A percentile compares a stretch with the other conserved stretches of the same genome.
Conservation (phyloP, 2,113 vertebrate genomes). For the Synchiropus splendidus region DNA sequence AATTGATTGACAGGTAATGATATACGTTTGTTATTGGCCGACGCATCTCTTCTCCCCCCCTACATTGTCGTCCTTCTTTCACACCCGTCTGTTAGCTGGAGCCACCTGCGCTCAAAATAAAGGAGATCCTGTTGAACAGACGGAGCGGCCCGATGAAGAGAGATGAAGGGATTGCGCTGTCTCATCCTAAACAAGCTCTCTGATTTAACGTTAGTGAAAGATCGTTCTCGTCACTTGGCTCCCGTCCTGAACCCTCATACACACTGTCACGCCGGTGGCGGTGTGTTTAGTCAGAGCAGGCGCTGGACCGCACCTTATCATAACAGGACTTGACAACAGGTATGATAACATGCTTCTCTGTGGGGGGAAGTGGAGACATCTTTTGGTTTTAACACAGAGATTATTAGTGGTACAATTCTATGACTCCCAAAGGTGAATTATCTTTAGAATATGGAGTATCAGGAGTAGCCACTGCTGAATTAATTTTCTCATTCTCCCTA, state of each 20-base stretch:
- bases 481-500: no score
- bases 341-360: constrained; percentile 36
- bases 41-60: no score
- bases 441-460: no score
- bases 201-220: constrained; percentile 52
- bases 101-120: constrained; percentile 35
- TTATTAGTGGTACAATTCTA: no score
- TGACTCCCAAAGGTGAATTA: no score
- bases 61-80: no score
- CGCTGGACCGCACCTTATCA: constrained; percentile 15
- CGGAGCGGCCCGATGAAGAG: constrained; percentile 3
- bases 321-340: constrained; percentile 31
- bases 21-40: no score
- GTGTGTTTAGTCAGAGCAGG: constrained; percentile 11
- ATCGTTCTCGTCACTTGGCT: constrained; percentile 25
- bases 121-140: constrained; percentile 16
- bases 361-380: not conserved
- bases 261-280: constrained; percentile 16
- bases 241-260: constrained; percentile 2
- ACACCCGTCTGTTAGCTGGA: no score
- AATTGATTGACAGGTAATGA: no score
- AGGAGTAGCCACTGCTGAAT: no score
- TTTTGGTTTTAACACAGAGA: no score
- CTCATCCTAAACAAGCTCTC: constrained; percentile 27
- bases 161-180: constrained; percentile 22